These are phyloP conservation scores for Labeo calbasu DNA, from an alignment of 2,797 vertebrate genomes.

Conservation along the genomic window DNA sequence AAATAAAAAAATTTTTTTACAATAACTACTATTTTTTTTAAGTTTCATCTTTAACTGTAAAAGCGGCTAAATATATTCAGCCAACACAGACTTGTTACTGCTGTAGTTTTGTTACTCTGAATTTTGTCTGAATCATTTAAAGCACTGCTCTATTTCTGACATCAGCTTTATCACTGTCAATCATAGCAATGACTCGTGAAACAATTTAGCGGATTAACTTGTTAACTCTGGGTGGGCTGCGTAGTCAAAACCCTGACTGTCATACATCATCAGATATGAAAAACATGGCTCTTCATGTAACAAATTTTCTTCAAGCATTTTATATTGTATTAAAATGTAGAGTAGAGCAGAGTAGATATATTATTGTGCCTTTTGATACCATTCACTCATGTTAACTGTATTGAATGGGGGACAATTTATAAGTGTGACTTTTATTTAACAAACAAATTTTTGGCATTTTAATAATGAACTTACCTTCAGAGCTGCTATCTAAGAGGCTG, in stretches of 20 bases:
- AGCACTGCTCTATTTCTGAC: too few species aligned
- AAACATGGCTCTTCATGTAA: not conserved
- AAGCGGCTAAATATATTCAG: too few species aligned
- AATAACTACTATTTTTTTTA: too few species aligned
- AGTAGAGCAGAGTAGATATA: not conserved
- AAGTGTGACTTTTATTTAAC: not conserved
- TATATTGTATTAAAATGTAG: not conserved
- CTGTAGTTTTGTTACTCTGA: too few species aligned
- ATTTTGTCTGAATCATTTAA: too few species aligned
- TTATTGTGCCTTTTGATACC: not conserved
- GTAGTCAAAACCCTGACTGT: not conserved
- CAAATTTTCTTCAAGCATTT: not conserved
- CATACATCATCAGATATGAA: too few species aligned
- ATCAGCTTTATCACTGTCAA: too few species aligned
- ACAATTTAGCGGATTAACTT: too few species aligned
- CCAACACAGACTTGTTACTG: too few species aligned
- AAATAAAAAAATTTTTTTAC: too few species aligned
- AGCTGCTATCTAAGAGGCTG: conserved; percentile 89
- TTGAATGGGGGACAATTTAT: not conserved
- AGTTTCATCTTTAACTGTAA: too few species aligned
- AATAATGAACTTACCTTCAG: conserved; percentile 82
- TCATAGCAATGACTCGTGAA: too few species aligned
- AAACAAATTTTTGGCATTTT: not conserved
- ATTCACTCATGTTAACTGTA: not conserved
- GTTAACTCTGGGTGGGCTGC: not conserved